A percentile compares a stretch with the other conserved stretches of the same genome.
Conservation (phyloP, 2,888 invertebrate species). For the Eupeodes luniger region DNA sequence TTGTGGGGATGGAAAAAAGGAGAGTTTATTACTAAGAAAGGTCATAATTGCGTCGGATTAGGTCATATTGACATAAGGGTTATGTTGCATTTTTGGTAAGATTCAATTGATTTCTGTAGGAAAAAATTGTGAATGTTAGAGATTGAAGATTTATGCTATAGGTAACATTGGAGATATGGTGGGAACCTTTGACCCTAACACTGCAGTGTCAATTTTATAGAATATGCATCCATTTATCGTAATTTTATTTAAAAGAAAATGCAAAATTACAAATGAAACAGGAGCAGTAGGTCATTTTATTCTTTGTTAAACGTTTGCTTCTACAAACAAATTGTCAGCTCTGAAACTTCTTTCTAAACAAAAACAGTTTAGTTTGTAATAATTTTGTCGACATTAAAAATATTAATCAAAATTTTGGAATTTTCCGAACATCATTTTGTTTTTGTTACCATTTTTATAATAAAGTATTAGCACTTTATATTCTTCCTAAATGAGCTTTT, state of each 20-base stretch:
- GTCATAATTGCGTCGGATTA: constrained; percentile 68
- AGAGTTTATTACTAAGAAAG: constrained; percentile 33
- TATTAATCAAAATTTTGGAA: too few relatives aligned
- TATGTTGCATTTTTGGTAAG: constrained; percentile 37
- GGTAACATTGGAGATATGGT: neutral
- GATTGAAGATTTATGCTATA: neutral
- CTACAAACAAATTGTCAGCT: neutral
- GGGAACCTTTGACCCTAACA: constrained; percentile 25
- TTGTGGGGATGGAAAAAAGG: constrained; percentile 12
- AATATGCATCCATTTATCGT: neutral
- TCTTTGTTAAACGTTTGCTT: neutral
- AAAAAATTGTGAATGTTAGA: constrained; percentile 22
- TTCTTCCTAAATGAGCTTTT: too few relatives aligned
- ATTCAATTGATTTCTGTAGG: constrained; percentile 37
- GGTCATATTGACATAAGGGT: constrained; percentile 66
- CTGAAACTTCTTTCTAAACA: too few relatives aligned
- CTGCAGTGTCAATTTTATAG: neutral
- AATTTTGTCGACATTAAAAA: too few relatives aligned
- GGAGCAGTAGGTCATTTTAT: too few relatives aligned
- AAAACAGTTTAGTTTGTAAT: too few relatives aligned
- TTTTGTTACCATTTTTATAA: too few relatives aligned
- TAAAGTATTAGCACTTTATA: too few relatives aligned
- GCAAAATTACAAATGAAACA: neutral
- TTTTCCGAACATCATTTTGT: too few relatives aligned
- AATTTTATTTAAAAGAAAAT: neutral